Base-by-base conservation (phyloP, 2,797 vertebrate species). In the Dermochelys coriacea region DNA sequence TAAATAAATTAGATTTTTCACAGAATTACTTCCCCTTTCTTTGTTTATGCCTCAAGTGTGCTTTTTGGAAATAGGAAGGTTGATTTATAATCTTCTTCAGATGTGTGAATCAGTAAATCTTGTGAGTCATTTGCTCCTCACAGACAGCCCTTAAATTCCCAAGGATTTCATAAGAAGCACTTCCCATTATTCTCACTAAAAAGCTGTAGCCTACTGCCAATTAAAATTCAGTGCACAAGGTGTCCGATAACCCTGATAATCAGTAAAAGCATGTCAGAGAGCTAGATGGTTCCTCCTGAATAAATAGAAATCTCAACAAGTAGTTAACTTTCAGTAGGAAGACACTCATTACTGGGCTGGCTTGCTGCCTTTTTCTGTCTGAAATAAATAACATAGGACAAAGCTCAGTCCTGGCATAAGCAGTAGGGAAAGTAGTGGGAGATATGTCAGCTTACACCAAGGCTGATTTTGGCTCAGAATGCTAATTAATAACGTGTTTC, bases 221-320 rank as follows among this genome's bases (percentile, higher is more conserved):
- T 98, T 98, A 97, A 96, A 93, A 97, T 97, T 93, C 95, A 96
- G 94, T 91, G 96, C 95, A 96, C 97, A 92, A 74, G 94, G 88
- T 87, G 94, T 87, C 93, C 95, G 92, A 89, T 98, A 97, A 98
- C 98, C 97, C 96, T 98, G 97, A 97, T 98, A 95, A 97, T 97
- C 97, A 98, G 97, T 95, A 97, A 97, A 97, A 98, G 96, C 81
- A 97, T 93, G 96, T 95, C 95, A 95, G 88, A 85, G 27, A 96
- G 93, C 84, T 89, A 97, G 96, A 95, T 47, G 74, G 91, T 96
- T 96, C 94, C 93, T 96, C 87, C 96, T 91, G 97, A 94, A 95
- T 71, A 95, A 97, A 97, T 94, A 89, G 96, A 95, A 96, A 97
- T 96, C 96, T 97, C 98, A 98, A 96, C 91, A 95, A 97, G 96